Evolutionary conservation across 2,888 invertebrate species (phyloP).

Genomic region (Marronus borbonicus): DNA sequence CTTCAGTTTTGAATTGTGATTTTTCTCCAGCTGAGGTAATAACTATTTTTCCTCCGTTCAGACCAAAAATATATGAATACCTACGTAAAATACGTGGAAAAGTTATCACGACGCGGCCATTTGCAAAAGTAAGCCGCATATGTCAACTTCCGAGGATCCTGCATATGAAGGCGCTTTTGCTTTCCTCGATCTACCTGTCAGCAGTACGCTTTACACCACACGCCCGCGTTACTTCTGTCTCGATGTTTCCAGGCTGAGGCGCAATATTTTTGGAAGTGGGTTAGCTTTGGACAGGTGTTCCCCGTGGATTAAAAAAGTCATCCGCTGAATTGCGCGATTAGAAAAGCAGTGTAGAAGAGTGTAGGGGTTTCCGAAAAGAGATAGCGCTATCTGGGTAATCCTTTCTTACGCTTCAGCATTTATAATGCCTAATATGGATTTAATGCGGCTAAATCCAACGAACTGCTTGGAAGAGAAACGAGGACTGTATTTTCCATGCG

Average conservation of each 20-base stretch:
- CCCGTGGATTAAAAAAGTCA: conserved; percentile 58
- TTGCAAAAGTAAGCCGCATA: conserved; percentile 1
- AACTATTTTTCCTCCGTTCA: too few species aligned
- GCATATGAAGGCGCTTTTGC: conserved; percentile 43
- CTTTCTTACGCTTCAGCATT: background rate
- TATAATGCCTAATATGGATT: conserved; percentile 9
- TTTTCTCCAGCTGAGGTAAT: too few species aligned
- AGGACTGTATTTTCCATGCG: background rate
- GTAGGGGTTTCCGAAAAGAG: background rate
- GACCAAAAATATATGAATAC: too few species aligned
- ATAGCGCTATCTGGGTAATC: conserved; percentile 19
- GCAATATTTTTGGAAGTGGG: conserved; percentile 56
- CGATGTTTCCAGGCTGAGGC: conserved; percentile 40
- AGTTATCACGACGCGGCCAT: background rate
- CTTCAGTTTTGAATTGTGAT: too few species aligned
- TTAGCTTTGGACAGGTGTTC: conserved; percentile 56
- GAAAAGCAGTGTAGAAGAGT: background rate
- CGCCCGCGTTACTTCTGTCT: conserved; percentile 56
- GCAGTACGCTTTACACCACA: conserved; percentile 52
- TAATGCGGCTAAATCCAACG: background rate
- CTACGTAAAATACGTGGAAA: background rate
- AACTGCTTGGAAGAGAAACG: background rate
- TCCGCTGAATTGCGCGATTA: conserved; percentile 51
- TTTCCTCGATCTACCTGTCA: conserved; percentile 57
- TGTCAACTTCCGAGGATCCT: conserved; percentile 5